phyloP scores from a whole-genome alignment of 2,888 invertebrate genomes.

The Drosophila picticornis region DNA sequence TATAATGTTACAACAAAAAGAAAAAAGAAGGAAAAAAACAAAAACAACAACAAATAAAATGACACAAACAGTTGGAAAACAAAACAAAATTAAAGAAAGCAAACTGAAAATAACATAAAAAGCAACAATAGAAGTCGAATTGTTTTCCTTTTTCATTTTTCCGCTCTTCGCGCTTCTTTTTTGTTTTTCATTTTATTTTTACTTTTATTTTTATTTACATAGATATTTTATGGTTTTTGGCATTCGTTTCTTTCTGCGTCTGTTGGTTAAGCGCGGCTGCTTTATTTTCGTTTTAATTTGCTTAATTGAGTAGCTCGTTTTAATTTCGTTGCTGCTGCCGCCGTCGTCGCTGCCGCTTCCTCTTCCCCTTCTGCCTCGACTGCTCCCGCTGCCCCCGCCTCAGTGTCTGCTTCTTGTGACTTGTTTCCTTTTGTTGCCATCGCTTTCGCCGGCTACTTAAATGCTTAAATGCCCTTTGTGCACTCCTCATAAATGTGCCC shows the following conservation, averaged over 20 bases:
- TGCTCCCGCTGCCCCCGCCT: background rate
- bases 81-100: constrained; percentile 18
- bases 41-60: constrained; percentile 17
- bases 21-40: constrained; percentile 1
- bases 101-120: constrained; percentile 10
- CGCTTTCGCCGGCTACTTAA: background rate
- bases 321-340: constrained; percentile 55
- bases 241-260: constrained; percentile 42
- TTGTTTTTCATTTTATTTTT: background rate
- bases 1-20: constrained; percentile 53
- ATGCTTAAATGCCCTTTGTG: constrained; percentile 28
- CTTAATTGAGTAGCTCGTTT: constrained; percentile 79
- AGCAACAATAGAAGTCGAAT: constrained; percentile 37
- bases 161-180: constrained; percentile 12
- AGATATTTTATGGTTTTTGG: constrained; percentile 56
- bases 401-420: background rate
- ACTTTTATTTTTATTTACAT: constrained; percentile 17
- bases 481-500: constrained; percentile 43
- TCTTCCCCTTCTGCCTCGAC: background rate
- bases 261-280: constrained; percentile 63
- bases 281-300: constrained; percentile 79
- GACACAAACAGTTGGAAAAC: constrained; percentile 23
- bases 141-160: constrained; percentile 45
- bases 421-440: constrained; percentile 15
- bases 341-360: background rate